These are phyloP conservation scores for Lycaena phlaeas DNA, from an alignment of 2,888 invertebrate genomes.

Conservation along the genomic window DNA sequence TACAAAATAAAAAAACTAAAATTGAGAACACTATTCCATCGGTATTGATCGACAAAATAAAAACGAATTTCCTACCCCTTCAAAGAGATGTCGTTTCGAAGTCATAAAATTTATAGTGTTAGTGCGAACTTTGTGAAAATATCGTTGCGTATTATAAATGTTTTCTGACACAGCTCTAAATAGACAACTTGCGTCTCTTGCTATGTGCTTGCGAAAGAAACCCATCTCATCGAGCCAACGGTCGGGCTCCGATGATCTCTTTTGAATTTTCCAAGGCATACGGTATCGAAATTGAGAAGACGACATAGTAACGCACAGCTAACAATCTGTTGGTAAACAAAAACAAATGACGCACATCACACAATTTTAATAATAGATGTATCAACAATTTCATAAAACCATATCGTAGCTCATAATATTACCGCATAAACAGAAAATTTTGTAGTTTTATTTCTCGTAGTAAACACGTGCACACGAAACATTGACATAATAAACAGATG, in stretches of 20 bases:
- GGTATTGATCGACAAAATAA: slow-evolving; percentile 19
- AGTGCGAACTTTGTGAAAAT: slow-evolving; percentile 81
- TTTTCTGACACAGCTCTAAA: slow-evolving; percentile 93
- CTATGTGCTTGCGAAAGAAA: slow-evolving; percentile 89
- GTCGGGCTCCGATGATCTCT: slow-evolving; percentile 73
- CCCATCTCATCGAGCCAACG: slow-evolving; percentile 86
- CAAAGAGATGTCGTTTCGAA: slow-evolving; percentile 75
- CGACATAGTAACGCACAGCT: slow-evolving; percentile 51
- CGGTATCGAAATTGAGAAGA: slow-evolving; percentile 62
- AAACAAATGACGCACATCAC: slow-evolving; percentile 57
- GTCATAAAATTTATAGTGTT: slow-evolving; percentile 83
- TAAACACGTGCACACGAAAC: slow-evolving; percentile 58
- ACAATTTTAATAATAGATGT: slow-evolving; percentile 6
- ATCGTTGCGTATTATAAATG: slow-evolving; percentile 78
- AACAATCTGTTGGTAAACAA: slow-evolving; percentile 67
- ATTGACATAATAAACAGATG: slow-evolving; percentile 28
- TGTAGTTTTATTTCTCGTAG: slow-evolving; percentile 62
- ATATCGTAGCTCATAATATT: slow-evolving; percentile 66
- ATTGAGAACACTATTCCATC: slow-evolving; percentile 9
- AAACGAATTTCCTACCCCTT: slow-evolving; percentile 59
- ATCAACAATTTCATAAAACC: slow-evolving; percentile 29
- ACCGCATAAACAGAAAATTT: slow-evolving; percentile 53
- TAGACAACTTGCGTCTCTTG: slow-evolving; percentile 89
- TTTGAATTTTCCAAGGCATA: slow-evolving; percentile 63
- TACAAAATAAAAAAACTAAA: slow-evolving; percentile 50